Evolutionary conservation across 1,140 invertebrate species (phyloP).

Genomic region (Penaeus indicus): DNA sequence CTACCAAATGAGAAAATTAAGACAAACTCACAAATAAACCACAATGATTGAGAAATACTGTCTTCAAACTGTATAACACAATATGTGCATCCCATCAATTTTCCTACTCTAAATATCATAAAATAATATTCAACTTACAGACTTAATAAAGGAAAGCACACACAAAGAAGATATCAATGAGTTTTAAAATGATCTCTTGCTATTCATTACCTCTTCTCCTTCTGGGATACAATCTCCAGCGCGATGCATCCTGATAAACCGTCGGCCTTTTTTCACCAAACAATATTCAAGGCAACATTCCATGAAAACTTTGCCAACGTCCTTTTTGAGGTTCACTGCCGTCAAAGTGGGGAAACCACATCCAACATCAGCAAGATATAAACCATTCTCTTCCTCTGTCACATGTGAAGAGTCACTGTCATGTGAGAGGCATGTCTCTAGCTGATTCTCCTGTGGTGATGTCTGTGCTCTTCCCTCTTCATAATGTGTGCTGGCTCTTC

Average conservation of each 20-base stretch:
- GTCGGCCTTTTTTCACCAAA: slow-evolving; percentile 2
- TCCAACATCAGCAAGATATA: slow-evolving; percentile 45
- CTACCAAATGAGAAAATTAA: no score
- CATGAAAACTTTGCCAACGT: slow-evolving; percentile 5
- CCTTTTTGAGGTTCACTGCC: slow-evolving; percentile 13
- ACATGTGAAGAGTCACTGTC: no score
- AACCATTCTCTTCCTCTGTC: no score
- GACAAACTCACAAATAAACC: no score
- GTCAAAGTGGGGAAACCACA: slow-evolving; percentile 33
- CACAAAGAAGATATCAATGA: not conserved
- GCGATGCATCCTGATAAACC: slow-evolving; percentile 23
- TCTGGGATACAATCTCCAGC: slow-evolving; percentile 23
- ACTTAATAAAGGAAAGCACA: not conserved
- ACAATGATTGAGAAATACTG: no score
- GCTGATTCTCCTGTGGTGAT: no score
- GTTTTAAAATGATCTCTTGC: not conserved
- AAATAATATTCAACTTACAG: not conserved
- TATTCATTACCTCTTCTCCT: slow-evolving; percentile 19
- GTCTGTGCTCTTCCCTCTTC: no score
- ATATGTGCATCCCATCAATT: no score
- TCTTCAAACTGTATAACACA: no score
- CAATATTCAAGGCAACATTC: slow-evolving; percentile 44
- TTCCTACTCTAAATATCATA: no score
- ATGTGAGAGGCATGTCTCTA: no score
- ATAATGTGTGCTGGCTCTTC: no score